These are phyloP conservation scores for Sarcophaga rosellei DNA, from an alignment of 2,888 invertebrate genomes.

Conservation along the genomic window DNA sequence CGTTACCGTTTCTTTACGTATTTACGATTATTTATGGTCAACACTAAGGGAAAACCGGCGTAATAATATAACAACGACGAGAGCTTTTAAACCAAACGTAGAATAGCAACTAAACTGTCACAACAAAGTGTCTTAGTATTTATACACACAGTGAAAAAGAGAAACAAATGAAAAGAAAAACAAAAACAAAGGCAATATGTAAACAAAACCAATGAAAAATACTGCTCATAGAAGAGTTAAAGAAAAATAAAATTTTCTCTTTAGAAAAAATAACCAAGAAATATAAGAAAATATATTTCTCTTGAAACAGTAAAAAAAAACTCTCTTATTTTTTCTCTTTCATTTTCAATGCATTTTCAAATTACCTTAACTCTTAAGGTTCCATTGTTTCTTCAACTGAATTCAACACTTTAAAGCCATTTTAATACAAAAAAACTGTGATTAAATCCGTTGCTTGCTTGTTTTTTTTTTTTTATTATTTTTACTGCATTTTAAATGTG, in stretches of 20 bases:
- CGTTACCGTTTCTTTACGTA: neutral
- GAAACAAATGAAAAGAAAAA: neutral
- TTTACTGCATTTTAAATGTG: too few relatives aligned
- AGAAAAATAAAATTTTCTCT: too few relatives aligned
- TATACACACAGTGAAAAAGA: neutral
- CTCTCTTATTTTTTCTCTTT: neutral
- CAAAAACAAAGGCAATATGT: neutral
- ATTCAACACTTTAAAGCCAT: neutral
- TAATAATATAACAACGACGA: neutral
- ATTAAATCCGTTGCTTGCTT: slow-evolving; percentile 53
- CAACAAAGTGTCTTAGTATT: neutral
- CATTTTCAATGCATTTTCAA: neutral
- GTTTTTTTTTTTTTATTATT: slow-evolving; percentile 3
- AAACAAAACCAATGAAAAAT: neutral
- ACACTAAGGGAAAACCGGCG: neutral
- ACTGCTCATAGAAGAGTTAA: neutral
- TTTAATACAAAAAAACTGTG: slow-evolving; percentile 36
- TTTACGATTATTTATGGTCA: neutral
- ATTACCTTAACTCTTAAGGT: too few relatives aligned
- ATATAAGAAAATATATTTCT: neutral
- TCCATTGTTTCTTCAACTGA: too few relatives aligned
- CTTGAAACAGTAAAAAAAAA: neutral
- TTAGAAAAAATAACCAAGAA: neutral
- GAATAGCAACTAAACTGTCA: neutral
- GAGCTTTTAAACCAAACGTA: neutral